These are phyloP conservation scores for Myocastor coypus DNA, from an alignment of 2,113 vertebrate species.

Conservation along the genomic window DNA sequence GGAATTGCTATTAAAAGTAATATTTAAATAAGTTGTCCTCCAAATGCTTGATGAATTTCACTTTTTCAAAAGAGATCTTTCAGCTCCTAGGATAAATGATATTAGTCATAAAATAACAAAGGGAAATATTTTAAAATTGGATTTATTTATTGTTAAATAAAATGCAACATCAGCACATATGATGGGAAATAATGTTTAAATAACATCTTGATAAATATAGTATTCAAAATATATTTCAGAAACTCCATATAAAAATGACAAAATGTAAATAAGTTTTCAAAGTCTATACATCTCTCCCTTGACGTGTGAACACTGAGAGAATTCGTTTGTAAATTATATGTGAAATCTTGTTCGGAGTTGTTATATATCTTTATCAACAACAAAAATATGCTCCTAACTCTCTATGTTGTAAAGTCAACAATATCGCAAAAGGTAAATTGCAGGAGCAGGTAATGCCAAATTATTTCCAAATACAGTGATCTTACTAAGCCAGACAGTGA, in stretches of 20 bases:
- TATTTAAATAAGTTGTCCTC: neutral
- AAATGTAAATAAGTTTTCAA: neutral
- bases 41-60: neutral
- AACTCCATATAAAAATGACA: neutral
- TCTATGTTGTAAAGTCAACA: neutral
- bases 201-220: neutral
- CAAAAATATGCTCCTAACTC: neutral
- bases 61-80: neutral
- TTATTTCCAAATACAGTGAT: neutral
- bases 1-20: conserved; percentile 2
- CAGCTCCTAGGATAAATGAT: neutral
- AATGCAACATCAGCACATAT: neutral
- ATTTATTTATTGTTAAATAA: neutral
- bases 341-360: neutral
- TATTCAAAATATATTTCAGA: neutral
- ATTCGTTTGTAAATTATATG: neutral
- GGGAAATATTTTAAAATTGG: neutral
- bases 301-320: neutral
- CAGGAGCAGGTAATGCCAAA: neutral
- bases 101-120: neutral
- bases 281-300: neutral
- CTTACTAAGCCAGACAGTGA: neutral
- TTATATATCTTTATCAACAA: neutral
- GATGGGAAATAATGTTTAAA: neutral
- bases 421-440: neutral